Evolutionary conservation across 2,797 vertebrate genomes (phyloP).

Genomic region (Spondyliosoma cantharus): DNA sequence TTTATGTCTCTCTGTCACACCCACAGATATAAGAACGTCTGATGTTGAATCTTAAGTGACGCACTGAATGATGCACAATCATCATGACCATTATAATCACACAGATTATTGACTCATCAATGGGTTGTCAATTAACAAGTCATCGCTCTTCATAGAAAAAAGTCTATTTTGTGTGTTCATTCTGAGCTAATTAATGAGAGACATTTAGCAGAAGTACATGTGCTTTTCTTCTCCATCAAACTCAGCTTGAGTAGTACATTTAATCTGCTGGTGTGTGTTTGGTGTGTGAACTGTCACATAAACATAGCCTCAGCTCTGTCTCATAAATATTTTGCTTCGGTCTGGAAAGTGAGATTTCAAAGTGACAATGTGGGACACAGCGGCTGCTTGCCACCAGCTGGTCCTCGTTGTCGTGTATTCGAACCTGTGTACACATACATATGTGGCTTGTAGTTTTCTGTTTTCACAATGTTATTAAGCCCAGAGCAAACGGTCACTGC

Average conservation of each 20-base stretch:
- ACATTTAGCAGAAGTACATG: conserved; percentile 9
- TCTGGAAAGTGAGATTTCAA: conserved; percentile 49
- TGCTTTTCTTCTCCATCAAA: conserved; percentile 6
- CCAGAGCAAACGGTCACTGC: conserved; percentile 4
- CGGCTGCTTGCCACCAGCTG: conserved; percentile 23
- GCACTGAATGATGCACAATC: conserved; percentile 3
- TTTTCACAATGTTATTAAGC: conserved; percentile 28
- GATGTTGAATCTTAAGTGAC: conserved; percentile 9
- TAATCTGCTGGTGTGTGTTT: conserved; percentile 1
- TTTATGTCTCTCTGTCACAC: conserved; percentile 31
- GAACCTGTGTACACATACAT: conserved; percentile 34
- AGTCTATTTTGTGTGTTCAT: conserved; percentile 27
- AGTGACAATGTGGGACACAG: conserved; percentile 31
- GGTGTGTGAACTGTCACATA: conserved; percentile 35
- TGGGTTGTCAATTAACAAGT: not conserved
- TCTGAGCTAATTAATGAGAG: conserved; percentile 10
- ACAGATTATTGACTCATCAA: conserved; percentile 10
- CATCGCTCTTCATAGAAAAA: not conserved
- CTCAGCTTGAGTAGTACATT: conserved; percentile 14
- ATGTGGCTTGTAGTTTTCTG: conserved; percentile 7
- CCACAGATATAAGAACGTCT: conserved; percentile 5
- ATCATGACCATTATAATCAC: not conserved
- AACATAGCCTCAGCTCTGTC: conserved; percentile 39
- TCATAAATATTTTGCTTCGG: conserved; percentile 52
- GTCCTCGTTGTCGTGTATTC: conserved; percentile 13